Evolutionary conservation across 2,113 vertebrate genomes (phyloP).

Genomic region (Forbesichthys agassizii): DNA sequence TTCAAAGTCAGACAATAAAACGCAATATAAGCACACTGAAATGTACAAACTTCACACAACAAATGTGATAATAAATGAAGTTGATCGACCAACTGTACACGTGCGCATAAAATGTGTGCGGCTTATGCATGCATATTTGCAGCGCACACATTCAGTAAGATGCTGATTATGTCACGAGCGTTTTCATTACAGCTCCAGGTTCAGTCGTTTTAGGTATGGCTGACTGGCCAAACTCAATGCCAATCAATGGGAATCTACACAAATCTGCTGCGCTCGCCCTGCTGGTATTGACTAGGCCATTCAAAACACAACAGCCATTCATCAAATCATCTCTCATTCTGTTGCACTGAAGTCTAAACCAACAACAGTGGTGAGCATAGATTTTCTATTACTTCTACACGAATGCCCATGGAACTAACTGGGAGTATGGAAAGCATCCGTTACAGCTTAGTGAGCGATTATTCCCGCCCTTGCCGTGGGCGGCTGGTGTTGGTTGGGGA

Average conservation of each 20-base stretch:
- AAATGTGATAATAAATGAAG: no score
- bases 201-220: not conserved
- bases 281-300: not conserved
- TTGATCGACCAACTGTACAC: no score
- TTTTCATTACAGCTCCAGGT: not conserved
- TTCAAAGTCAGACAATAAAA: not conserved
- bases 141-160: no score
- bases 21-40: not conserved
- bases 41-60: not conserved
- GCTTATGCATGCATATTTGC: not conserved
- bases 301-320: conserved; percentile 11
- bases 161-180: not conserved
- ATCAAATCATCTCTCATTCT: conserved; percentile 23
- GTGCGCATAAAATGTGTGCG: not conserved
- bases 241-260: conserved; percentile 23
- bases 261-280: conserved; percentile 8
- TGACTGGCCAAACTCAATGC: not conserved
- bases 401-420: conserved; percentile 20
- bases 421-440: conserved; percentile 24
- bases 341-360: conserved; percentile 17
- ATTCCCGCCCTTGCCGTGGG: conserved; percentile 27
- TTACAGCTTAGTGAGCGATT: conserved; percentile 45
- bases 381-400: conserved; percentile 11
- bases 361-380: not conserved
- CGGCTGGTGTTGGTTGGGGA: conserved; percentile 7